Evolutionary conservation across 2,113 vertebrate genomes (phyloP).

Genomic region (Patagioenas fasciata): DNA sequence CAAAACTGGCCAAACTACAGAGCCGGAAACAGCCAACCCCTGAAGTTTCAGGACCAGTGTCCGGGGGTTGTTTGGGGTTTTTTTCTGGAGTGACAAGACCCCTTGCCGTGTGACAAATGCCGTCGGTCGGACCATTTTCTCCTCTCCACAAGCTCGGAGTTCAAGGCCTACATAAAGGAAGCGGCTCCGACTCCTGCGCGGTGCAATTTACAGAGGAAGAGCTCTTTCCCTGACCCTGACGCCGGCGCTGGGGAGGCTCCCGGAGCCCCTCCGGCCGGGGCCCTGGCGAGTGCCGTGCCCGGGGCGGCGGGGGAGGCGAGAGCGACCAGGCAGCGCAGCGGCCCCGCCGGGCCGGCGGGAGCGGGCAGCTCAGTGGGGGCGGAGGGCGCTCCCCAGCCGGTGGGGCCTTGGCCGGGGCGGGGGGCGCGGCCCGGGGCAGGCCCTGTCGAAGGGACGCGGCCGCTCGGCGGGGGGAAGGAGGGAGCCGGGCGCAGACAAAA

Average conservation of each 20-base stretch:
- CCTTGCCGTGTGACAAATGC: neutral
- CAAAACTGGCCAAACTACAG: neutral
- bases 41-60: neutral
- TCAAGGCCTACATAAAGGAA: conserved; percentile 26
- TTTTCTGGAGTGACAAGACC: neutral
- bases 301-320: neutral
- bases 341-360: neutral
- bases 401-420: neutral
- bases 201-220: neutral
- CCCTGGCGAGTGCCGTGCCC: neutral
- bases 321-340: neutral
- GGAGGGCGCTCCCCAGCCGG: neutral
- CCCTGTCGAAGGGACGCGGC: neutral
- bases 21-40: neutral
- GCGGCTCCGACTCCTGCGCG: neutral
- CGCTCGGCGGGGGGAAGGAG: neutral
- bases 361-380: neutral
- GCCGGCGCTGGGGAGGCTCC: neutral
- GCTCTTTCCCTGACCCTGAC: neutral
- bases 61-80: neutral
- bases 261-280: neutral
- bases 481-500: conserved; percentile 14
- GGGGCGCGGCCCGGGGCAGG: neutral
- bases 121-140: neutral
- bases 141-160: neutral